These are phyloP conservation scores for Eulemur mongoz DNA, from an alignment of 2,797 vertebrate genomes.

Conservation along the genomic window DNA sequence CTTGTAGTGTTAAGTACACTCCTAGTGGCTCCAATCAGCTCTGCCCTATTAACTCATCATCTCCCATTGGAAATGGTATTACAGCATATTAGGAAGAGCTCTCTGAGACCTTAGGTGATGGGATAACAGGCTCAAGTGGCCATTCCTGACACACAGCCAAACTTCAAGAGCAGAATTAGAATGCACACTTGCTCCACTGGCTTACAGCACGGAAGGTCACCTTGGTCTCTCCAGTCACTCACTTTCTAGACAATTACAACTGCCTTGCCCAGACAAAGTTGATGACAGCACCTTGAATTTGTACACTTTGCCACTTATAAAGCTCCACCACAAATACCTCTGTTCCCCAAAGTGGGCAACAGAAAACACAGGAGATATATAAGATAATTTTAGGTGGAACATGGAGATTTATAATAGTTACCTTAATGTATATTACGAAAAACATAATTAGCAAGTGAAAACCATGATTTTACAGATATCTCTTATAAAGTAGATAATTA, in stretches of 20 bases:
- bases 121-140: background rate
- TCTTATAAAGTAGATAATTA: slow-evolving; percentile 6
- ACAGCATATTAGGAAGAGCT: background rate
- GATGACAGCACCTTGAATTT: background rate
- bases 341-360: background rate
- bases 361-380: background rate
- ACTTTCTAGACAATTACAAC: background rate
- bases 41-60: background rate
- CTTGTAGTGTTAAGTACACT: background rate
- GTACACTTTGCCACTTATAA: background rate
- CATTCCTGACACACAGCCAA: background rate
- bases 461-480: slow-evolving; percentile 6
- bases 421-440: slow-evolving; percentile 19
- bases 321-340: slow-evolving; percentile 1
- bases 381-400: background rate
- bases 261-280: background rate
- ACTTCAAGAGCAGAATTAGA: background rate
- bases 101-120: background rate
- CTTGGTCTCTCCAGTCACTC: background rate
- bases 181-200: background rate
- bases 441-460: slow-evolving; percentile 56
- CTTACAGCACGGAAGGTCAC: background rate
- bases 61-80: background rate
- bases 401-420: background rate
- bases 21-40: background rate